A percentile compares a stretch with the other conserved stretches of the same genome.
These are phyloP conservation scores for Allolobophora icterica DNA, from an alignment of 2,888 invertebrate genomes.

Conservation along the genomic window DNA sequence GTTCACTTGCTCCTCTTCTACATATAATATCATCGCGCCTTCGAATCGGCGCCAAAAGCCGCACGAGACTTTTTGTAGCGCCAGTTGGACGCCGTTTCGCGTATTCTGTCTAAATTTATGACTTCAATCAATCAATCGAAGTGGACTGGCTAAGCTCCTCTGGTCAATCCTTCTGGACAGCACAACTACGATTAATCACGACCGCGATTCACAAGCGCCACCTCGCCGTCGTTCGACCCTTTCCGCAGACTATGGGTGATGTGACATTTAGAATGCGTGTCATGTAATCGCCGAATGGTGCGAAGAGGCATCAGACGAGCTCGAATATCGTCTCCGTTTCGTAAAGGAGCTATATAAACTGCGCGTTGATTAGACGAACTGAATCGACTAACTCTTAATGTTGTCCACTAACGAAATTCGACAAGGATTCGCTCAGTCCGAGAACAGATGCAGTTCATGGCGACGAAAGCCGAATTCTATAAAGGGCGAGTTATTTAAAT, in stretches of 20 bases:
- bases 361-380: neutral
- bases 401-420: neutral
- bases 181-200: neutral
- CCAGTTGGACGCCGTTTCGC: neutral
- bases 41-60: neutral
- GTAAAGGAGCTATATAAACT: neutral
- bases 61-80: neutral
- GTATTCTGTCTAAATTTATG: neutral
- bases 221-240: too few relatives aligned
- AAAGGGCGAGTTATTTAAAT: too few relatives aligned
- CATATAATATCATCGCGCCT: neutral
- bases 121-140: slow-evolving; percentile 17
- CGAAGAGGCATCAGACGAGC: neutral
- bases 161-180: neutral
- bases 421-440: neutral
- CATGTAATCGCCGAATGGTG: slow-evolving; percentile 14
- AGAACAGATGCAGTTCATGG: neutral
- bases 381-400: neutral
- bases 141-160: neutral
- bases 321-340: neutral
- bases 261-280: slow-evolving; percentile 2
- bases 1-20: neutral
- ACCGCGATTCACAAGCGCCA: neutral
- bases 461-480: neutral
- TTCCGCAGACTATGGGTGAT: neutral